Percentiles rank a stretch among this genome's conserved stretches.
Conservation (phyloP, 2,888 invertebrate species). For the Drosophila cognata region DNA sequence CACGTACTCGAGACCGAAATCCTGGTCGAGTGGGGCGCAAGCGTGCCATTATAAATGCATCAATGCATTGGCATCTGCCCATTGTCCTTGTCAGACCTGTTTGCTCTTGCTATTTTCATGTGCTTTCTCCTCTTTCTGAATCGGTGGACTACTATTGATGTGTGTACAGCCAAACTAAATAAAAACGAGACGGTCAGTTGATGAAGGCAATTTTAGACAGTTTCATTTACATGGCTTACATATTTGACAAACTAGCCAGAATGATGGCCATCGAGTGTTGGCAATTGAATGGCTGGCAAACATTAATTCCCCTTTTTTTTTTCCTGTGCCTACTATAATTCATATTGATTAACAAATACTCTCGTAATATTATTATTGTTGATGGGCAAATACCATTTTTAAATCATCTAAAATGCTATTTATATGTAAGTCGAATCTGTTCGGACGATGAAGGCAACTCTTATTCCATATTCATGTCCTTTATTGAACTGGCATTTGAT, state of each 20-base stretch:
- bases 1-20: neutral
- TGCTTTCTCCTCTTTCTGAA: slow-evolving; percentile 23
- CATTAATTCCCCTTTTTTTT: neutral
- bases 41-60: slow-evolving; percentile 68
- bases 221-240: slow-evolving; percentile 28
- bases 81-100: slow-evolving; percentile 60
- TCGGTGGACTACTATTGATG: slow-evolving; percentile 50
- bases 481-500: neutral
- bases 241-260: slow-evolving; percentile 34
- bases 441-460: neutral
- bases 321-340: neutral
- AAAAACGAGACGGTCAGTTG: slow-evolving; percentile 5
- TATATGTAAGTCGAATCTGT: neutral
- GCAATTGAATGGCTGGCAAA: slow-evolving; percentile 10
- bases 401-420: neutral
- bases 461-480: neutral
- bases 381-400: neutral
- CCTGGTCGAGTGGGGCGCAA: slow-evolving; percentile 14
- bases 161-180: slow-evolving; percentile 10
- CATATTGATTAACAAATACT: neutral
- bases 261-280: slow-evolving; percentile 26
- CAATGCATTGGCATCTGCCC: slow-evolving; percentile 56
- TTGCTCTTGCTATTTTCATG: slow-evolving; percentile 12
- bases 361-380: neutral
- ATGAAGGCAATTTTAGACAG: slow-evolving; percentile 18